Evolutionary conservation across 2,113 vertebrate genomes (phyloP).

Genomic region (Takifugu bimaculatus): DNA sequence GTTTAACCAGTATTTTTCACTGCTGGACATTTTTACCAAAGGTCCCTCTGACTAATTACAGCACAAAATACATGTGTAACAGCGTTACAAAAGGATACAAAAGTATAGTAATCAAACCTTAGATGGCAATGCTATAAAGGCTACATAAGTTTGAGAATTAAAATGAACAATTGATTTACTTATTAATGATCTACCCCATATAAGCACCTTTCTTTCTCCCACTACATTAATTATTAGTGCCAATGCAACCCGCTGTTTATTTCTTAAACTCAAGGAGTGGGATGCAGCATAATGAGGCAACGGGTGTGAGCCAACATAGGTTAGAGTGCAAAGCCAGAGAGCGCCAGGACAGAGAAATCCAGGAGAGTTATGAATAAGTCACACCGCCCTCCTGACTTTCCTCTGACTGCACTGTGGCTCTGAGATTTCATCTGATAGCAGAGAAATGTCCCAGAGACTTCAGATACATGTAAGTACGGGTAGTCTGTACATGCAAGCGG

Average conservation of each 20-base stretch:
- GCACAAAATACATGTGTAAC: too few relatives aligned
- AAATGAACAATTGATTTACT: constrained; percentile 43
- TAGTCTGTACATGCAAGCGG: constrained; percentile 28
- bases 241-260: constrained; percentile 72
- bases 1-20: constrained; percentile 1
- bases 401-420: constrained; percentile 66
- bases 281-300: constrained; percentile 48
- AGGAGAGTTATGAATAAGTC: constrained; percentile 76
- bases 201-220: constrained; percentile 65
- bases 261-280: constrained; percentile 73
- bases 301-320: constrained; percentile 40
- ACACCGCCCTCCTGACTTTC: constrained; percentile 72
- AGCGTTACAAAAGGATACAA: too few relatives aligned
- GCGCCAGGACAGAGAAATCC: constrained; percentile 47
- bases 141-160: background rate
- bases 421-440: constrained; percentile 42
- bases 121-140: too few relatives aligned
- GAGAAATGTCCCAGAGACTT: constrained; percentile 64
- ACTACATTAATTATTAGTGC: constrained; percentile 74
- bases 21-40: background rate
- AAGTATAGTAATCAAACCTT: too few relatives aligned
- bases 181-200: constrained; percentile 69
- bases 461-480: constrained; percentile 49
- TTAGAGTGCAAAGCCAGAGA: constrained; percentile 29
- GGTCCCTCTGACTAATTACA: background rate